Evolutionary conservation across 2,797 vertebrate genomes (phyloP).

Genomic region (Ispidina picta): DNA sequence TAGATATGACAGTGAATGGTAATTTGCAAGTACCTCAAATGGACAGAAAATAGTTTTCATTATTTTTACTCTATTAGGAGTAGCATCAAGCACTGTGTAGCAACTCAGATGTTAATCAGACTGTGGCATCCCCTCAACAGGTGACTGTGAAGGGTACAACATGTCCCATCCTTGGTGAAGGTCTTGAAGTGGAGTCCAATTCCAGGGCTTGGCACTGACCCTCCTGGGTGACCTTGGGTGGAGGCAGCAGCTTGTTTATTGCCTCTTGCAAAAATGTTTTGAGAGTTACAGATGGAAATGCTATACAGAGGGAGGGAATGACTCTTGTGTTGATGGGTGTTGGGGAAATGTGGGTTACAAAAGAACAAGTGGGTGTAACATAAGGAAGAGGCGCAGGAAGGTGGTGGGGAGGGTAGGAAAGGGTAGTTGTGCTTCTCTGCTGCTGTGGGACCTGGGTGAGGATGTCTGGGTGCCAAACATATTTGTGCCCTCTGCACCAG

Average conservation of each 20-base stretch:
- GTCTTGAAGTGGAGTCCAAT: not conserved
- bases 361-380: not conserved
- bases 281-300: slow-evolving; percentile 22
- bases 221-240: not conserved
- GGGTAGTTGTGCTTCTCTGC: not conserved
- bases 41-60: slow-evolving; percentile 72
- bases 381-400: not conserved
- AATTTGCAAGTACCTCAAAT: slow-evolving; percentile 67
- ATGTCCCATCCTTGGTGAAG: not conserved
- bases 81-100: slow-evolving; percentile 39
- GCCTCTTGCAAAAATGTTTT: not conserved
- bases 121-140: slow-evolving; percentile 22
- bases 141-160: slow-evolving; percentile 32
- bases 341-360: slow-evolving; percentile 11
- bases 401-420: not conserved
- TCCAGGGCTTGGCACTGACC: not conserved
- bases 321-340: slow-evolving; percentile 14
- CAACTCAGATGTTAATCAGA: slow-evolving; percentile 14
- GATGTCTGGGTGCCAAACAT: not conserved
- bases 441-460: not conserved
- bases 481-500: not conserved
- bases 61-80: slow-evolving; percentile 61
- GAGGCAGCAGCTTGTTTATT: slow-evolving; percentile 38
- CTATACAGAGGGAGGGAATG: not conserved
- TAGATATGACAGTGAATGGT: slow-evolving; percentile 67